Conservation (phyloP, 2,797 vertebrate species). For the Pangasius mekongensis region DNA sequence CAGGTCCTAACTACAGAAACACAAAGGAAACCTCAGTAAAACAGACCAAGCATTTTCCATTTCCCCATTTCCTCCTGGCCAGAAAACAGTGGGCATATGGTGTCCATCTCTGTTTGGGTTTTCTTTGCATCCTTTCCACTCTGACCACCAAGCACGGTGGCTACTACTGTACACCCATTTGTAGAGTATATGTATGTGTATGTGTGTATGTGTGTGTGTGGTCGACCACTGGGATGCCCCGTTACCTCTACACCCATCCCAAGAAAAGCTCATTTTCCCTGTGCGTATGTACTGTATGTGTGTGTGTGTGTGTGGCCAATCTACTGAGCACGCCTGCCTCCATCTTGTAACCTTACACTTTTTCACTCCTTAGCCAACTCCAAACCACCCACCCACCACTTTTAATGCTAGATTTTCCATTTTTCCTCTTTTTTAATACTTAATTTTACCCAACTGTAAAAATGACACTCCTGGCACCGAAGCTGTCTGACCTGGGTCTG, state of each 20-base stretch:
- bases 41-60: constrained; percentile 71
- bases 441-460: constrained; percentile 82
- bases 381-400: constrained; percentile 9
- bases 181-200: neutral
- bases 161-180: constrained; percentile 43
- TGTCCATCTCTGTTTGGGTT: constrained; percentile 36
- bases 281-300: neutral
- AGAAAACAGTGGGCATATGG: constrained; percentile 36
- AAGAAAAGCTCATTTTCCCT: constrained; percentile 10
- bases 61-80: constrained; percentile 24
- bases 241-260: constrained; percentile 26
- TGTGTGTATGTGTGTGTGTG: constrained; percentile 1
- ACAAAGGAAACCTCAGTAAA: constrained; percentile 68
- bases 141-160: constrained; percentile 31
- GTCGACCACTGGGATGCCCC: constrained; percentile 31
- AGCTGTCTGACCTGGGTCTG: constrained; percentile 73
- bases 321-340: constrained; percentile 30
- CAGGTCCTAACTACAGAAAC: neutral
- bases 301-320: constrained; percentile 32
- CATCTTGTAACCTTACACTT: constrained; percentile 55
- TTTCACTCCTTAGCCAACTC: constrained; percentile 1
- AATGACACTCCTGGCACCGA: constrained; percentile 77
- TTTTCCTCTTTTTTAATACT: constrained; percentile 70
- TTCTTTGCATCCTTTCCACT: constrained; percentile 56
- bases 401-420: constrained; percentile 65